These are phyloP conservation scores for Leptura quadrifasciata DNA, from an alignment of 2,888 invertebrate species.

Conservation along the genomic window DNA sequence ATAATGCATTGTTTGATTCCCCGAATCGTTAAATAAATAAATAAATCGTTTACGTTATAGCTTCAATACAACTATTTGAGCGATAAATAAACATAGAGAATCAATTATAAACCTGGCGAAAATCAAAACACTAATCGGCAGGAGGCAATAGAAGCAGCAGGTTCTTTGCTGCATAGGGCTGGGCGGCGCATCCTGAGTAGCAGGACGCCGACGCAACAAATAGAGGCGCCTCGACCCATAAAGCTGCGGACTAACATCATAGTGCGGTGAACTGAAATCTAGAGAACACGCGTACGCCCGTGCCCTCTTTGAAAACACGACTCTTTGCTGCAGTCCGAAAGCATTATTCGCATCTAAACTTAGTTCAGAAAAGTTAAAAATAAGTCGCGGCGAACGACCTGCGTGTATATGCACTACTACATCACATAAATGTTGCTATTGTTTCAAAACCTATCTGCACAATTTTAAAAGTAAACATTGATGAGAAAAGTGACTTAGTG, in stretches of 20 bases:
- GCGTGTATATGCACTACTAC: conserved; percentile 33
- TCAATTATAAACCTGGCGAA: conserved; percentile 51
- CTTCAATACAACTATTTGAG: background rate
- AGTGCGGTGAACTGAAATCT: conserved; percentile 72
- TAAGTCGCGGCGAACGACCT: conserved; percentile 50
- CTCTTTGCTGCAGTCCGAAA: conserved; percentile 43
- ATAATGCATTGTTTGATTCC: no score
- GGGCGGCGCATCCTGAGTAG: conserved; percentile 67
- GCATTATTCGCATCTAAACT: conserved; percentile 48
- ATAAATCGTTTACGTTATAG: background rate
- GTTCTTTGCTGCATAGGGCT: conserved; percentile 68
- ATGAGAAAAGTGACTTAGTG: conserved; percentile 18
- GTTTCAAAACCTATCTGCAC: background rate
- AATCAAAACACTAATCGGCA: conserved; percentile 62
- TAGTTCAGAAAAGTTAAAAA: conserved; percentile 49
- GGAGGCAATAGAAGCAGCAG: conserved; percentile 64
- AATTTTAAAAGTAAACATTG: background rate
- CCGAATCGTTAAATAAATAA: no score
- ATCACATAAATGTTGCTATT: conserved; percentile 20
- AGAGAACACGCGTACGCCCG: conserved; percentile 63
- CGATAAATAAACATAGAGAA: conserved; percentile 25
- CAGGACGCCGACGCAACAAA: conserved; percentile 74
- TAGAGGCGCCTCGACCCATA: conserved; percentile 71
- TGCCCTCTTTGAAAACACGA: conserved; percentile 40
- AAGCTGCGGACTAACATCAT: conserved; percentile 72